Evolutionary conservation across 2,888 invertebrate species (phyloP).

Genomic region (Loripinus fragilis): DNA sequence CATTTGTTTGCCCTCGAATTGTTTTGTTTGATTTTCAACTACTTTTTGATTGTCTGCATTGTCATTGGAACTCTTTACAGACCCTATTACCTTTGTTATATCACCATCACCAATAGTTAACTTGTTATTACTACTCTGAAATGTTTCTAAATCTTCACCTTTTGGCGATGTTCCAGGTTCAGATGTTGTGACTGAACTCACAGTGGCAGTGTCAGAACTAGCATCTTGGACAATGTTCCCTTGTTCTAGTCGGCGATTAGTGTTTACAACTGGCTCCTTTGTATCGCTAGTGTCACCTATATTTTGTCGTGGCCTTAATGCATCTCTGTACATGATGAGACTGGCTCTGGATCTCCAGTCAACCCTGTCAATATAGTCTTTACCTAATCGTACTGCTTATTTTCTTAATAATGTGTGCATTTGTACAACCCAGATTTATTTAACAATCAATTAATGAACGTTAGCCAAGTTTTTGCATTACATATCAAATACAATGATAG

Average conservation of each 20-base stretch:
- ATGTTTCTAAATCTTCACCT: constrained; percentile 31
- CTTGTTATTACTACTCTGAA: not conserved
- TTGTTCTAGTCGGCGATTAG: constrained; percentile 2
- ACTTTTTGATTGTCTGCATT: not conserved
- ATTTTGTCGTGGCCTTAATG: constrained; percentile 36
- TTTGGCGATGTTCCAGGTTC: constrained; percentile 47
- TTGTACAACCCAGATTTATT: constrained; percentile 2
- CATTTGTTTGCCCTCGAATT: too few relatives aligned
- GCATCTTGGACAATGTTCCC: constrained; percentile 32
- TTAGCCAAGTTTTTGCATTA: too few relatives aligned
- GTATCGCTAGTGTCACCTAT: constrained; percentile 27
- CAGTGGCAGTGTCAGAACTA: constrained; percentile 55
- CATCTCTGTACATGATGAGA: constrained; percentile 61
- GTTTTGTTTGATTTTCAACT: not conserved
- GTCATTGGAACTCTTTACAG: not conserved
- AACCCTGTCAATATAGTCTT: constrained; percentile 48
- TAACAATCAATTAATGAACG: too few relatives aligned
- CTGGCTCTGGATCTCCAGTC: constrained; percentile 56
- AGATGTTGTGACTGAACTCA: constrained; percentile 54
- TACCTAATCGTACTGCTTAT: constrained; percentile 9
- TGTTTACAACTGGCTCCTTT: constrained; percentile 20
- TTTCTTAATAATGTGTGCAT: not conserved
- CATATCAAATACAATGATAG: too few relatives aligned
- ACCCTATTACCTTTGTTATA: not conserved
- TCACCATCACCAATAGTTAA: constrained; percentile 16